Evolutionary conservation across 2,888 invertebrate genomes (phyloP), one percentile per base, ranked within the genome.

Genomic region (Aspidiotus rigidus): DNA sequence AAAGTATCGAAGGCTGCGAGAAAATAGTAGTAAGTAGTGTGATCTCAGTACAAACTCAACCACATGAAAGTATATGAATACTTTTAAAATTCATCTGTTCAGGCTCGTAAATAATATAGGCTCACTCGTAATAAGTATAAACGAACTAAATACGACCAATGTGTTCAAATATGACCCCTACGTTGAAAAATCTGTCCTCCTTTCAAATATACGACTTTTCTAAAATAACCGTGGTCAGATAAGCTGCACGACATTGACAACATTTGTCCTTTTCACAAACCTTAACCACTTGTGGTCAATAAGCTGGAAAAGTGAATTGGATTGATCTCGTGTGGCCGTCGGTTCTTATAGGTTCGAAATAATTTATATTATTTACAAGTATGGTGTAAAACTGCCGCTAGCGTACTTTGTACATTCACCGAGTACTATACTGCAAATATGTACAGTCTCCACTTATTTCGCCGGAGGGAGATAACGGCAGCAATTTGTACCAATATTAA

Each of bases 221-320:
- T 2, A 28, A 28, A 49, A 49, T 49, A n/a, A 49, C 49, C 49
- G 28, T 28, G n/a, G 49, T n/a, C 49, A n/a, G n/a, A n/a, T 13
- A n/a, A 49, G 49, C 49, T n/a, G 49, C n/a, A 6, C 49, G 49
- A n/a, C 10, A n/a, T n/a, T 49, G 6, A 49, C 49, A 49, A 49
- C 49, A 49, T 2, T 49, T 49, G 49, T 49, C n/a, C 49, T 49
- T 49, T 11, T 49, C n/a, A 49, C 49, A 49, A 11, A 11, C 11
- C n/a, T 3, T 49, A 49, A 49, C 49, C 49, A 49, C 49, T 49
- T 49, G 11, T 49, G 49, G 49, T 49, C 49, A 49, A 49, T 49
- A 49, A 49, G 49, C 49, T n/a, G 49, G 49, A 49, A 49, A 49
- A 49, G 49, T 49, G 49, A 49, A 49, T 49, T 49, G 49, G 49